Conservation (phyloP, 2,797 vertebrate genomes). For the Acridotheres tristis region DNA sequence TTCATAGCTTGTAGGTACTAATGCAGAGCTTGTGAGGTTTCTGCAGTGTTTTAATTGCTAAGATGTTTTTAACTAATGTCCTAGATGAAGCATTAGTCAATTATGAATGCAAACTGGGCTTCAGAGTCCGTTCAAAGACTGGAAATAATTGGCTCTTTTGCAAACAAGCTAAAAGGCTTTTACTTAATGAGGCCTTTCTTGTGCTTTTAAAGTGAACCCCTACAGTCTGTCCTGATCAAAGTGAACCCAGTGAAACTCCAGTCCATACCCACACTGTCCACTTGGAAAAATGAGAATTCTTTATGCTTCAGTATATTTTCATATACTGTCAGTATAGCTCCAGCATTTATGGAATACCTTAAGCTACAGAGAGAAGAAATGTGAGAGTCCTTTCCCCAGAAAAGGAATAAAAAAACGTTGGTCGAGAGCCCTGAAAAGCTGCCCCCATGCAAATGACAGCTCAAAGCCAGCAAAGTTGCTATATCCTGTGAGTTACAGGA, state of each 20-base stretch:
- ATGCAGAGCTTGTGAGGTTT: background rate
- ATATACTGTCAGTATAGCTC: background rate
- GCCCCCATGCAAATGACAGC: background rate
- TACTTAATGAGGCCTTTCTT: background rate
- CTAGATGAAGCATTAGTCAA: slow-evolving; percentile 19
- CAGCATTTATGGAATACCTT: background rate
- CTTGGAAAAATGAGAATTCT: background rate
- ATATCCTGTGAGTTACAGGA: background rate
- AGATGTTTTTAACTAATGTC: slow-evolving; percentile 22
- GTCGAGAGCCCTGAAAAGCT: background rate
- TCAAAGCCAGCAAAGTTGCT: background rate
- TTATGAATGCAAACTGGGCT: slow-evolving; percentile 27
- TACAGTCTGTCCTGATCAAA: background rate
- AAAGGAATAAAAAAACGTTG: background rate
- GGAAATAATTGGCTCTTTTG: slow-evolving; percentile 8
- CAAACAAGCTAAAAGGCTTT: background rate
- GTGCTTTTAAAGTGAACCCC: background rate
- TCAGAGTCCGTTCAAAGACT: background rate
- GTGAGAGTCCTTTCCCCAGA: background rate
- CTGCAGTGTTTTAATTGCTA: background rate
- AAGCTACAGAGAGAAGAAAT: background rate
- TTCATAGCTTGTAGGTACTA: background rate
- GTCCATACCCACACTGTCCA: background rate
- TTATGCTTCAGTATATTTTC: background rate
- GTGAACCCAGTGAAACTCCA: background rate